A percentile compares a stretch with the other conserved stretches of the same genome.
Evolutionary conservation across 2,113 vertebrate genomes (phyloP).

Genomic region (Loxodonta africana): DNA sequence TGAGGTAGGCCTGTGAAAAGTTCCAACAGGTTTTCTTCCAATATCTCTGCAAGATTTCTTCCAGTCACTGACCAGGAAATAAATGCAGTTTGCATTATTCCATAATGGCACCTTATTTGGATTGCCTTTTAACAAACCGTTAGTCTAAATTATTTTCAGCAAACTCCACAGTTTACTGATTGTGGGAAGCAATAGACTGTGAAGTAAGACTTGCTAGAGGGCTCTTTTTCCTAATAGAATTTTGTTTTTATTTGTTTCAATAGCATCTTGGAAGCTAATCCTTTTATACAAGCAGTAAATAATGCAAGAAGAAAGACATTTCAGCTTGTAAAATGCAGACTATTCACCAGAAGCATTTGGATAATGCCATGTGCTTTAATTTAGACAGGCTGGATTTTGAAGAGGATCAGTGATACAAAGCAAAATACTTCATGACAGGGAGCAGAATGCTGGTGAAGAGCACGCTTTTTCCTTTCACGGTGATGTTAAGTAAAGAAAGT

Average conservation of each 20-base stretch:
- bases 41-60: constrained; percentile 10
- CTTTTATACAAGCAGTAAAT: constrained; percentile 46
- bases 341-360: constrained; percentile 30
- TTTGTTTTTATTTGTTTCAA: constrained; percentile 32
- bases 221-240: constrained; percentile 48
- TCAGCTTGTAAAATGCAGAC: constrained; percentile 43
- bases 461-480: not conserved
- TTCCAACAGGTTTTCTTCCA: not conserved
- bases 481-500: not conserved
- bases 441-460: not conserved
- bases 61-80: constrained; percentile 14
- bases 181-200: not conserved
- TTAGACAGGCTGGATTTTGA: constrained; percentile 34
- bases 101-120: not conserved
- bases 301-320: not conserved
- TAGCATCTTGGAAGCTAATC: constrained; percentile 42
- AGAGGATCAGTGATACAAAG: constrained; percentile 52
- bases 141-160: constrained; percentile 54
- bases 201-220: constrained; percentile 19
- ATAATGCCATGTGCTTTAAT: not conserved
- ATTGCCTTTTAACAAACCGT: not conserved
- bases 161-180: constrained; percentile 4
- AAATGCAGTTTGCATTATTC: not conserved
- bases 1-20: not conserved
- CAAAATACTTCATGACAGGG: constrained; percentile 42